These are phyloP conservation scores for Hemibagrus guttatus DNA, from an alignment of 2,797 vertebrate genomes.

Conservation along the genomic window DNA sequence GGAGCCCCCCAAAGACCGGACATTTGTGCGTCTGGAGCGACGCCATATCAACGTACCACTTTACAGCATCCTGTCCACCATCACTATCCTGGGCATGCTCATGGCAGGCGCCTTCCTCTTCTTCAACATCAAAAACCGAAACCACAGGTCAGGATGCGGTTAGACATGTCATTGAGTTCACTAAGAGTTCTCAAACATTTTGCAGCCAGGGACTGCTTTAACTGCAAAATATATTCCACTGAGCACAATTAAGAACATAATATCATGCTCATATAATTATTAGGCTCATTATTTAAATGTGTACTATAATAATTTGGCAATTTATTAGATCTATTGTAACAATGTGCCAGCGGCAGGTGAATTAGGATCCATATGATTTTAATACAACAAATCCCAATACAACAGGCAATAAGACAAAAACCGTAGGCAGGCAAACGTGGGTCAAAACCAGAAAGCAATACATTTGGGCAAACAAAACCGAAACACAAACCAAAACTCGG, in stretches of 20 bases:
- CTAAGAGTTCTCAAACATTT: not conserved
- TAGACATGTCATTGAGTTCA: not conserved
- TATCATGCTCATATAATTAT: not conserved
- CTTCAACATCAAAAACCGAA: slow-evolving; percentile 99
- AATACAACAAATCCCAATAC: too few species aligned
- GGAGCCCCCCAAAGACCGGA: slow-evolving; percentile 95
- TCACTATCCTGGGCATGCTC: slow-evolving; percentile 97
- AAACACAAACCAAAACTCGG: too few species aligned
- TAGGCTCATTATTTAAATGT: not conserved
- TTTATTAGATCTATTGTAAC: not conserved
- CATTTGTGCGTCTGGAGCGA: slow-evolving; percentile 89
- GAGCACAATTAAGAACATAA: not conserved
- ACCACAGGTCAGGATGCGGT: slow-evolving; percentile 87
- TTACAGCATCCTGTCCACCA: slow-evolving; percentile 96
- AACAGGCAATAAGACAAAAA: too few species aligned
- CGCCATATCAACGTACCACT: slow-evolving; percentile 95
- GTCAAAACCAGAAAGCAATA: too few species aligned
- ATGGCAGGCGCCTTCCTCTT: slow-evolving; percentile 98
- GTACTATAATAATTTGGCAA: not conserved
- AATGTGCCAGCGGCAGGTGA: too few species aligned
- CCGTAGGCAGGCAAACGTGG: too few species aligned
- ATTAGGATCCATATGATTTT: too few species aligned
- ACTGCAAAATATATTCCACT: not conserved
- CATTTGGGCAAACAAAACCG: too few species aligned
- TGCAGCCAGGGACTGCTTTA: not conserved